Evolutionary conservation across 2,888 invertebrate species (phyloP).

Genomic region (Drosophila fungiperda): DNA sequence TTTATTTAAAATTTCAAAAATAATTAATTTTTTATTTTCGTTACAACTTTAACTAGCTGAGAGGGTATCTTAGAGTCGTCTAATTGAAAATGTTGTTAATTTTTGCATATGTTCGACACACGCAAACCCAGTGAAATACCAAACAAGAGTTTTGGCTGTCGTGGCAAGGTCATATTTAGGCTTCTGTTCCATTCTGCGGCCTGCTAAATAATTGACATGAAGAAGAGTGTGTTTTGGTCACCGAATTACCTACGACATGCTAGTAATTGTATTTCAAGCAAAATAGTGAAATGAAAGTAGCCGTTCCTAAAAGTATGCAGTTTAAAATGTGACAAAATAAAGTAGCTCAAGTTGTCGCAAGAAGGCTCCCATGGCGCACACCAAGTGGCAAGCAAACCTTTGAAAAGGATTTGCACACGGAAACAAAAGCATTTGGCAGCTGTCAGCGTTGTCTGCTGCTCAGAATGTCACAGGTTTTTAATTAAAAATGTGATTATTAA

Average conservation of each 20-base stretch:
- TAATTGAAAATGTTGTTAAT: not conserved
- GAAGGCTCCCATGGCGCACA: not conserved
- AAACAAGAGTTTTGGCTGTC: slow-evolving; percentile 29
- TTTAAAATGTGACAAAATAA: not conserved
- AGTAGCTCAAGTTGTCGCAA: slow-evolving; percentile 9
- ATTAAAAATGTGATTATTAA: slow-evolving; percentile 20
- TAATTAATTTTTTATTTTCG: not conserved
- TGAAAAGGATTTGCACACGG: not conserved
- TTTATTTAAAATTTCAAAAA: too few species aligned
- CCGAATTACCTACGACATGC: slow-evolving; percentile 1
- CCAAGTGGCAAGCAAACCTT: slow-evolving; percentile 4
- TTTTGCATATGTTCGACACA: slow-evolving; percentile 46
- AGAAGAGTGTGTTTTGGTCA: slow-evolving; percentile 15
- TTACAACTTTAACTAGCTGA: not conserved
- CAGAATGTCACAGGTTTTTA: slow-evolving; percentile 27
- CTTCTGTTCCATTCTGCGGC: slow-evolving; percentile 32
- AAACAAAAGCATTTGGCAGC: not conserved
- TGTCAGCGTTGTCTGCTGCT: not conserved
- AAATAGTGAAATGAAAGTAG: not conserved
- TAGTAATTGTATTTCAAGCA: slow-evolving; percentile 8
- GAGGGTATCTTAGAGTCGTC: not conserved
- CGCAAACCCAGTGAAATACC: slow-evolving; percentile 36
- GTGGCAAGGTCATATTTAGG: slow-evolving; percentile 55
- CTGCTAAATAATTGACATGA: slow-evolving; percentile 52
- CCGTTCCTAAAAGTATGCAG: slow-evolving; percentile 28